Percentiles rank a stretch among this genome's conserved stretches.
These are phyloP conservation scores for Phalacrocorax pelagicus DNA, from an alignment of 2,113 vertebrate genomes.

Conservation along the genomic window DNA sequence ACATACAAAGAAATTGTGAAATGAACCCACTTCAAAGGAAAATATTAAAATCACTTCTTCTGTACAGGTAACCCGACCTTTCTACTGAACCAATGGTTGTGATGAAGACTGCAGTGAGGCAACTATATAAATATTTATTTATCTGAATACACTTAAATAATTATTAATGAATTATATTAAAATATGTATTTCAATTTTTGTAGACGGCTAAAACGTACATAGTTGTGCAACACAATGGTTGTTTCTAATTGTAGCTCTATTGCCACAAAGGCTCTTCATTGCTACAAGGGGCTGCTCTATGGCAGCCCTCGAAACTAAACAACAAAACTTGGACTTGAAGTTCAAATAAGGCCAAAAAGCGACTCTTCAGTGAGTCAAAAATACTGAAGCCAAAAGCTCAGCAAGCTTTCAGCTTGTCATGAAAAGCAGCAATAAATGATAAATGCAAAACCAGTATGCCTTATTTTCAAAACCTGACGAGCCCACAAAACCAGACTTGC, in stretches of 20 bases:
- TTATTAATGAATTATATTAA: not conserved
- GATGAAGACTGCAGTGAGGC: not conserved
- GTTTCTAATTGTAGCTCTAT: not conserved
- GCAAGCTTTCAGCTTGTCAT: not conserved
- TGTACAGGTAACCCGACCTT: not conserved
- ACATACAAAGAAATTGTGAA: not conserved
- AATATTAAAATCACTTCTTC: not conserved
- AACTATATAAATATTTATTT: not conserved
- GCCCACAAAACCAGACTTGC: constrained; percentile 1
- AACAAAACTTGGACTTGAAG: not conserved
- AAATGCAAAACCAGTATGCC: not conserved
- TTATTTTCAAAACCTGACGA: not conserved
- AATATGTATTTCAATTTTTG: not conserved
- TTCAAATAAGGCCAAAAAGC: not conserved
- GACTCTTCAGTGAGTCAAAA: not conserved
- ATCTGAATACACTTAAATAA: not conserved
- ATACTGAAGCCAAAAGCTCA: not conserved
- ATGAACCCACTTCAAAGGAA: not conserved
- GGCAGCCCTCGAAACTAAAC: not conserved
- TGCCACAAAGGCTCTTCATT: no score
- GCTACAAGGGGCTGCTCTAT: not conserved
- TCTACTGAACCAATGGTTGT: not conserved
- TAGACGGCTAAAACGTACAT: not conserved
- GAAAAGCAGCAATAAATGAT: not conserved
- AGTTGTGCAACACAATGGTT: not conserved